Evolutionary conservation across 2,113 vertebrate genomes (phyloP).

Genomic region (Danionella cerebrum): DNA sequence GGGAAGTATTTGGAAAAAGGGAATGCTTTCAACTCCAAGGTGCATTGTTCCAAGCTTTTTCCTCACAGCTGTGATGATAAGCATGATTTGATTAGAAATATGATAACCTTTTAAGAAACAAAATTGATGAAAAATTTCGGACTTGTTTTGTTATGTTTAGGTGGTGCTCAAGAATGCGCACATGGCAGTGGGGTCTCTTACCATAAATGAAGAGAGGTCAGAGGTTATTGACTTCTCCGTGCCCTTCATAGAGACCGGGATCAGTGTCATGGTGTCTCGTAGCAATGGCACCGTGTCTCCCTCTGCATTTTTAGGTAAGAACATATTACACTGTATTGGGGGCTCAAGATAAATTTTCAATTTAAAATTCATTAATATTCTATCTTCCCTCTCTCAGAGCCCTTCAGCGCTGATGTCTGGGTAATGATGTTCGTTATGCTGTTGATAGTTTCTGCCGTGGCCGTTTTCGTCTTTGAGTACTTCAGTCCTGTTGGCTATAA

Average conservation of each 20-base stretch:
- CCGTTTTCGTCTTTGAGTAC: constrained; percentile 96
- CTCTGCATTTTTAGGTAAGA: constrained; percentile 92
- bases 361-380: constrained; percentile 6
- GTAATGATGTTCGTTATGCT: constrained; percentile 99
- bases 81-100: no score
- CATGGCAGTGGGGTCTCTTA: constrained; percentile 96
- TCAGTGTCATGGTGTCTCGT: constrained; percentile 98
- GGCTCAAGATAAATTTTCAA: constrained; percentile 27
- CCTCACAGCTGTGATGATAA: no score
- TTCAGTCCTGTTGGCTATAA: constrained; percentile 99
- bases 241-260: constrained; percentile 96
- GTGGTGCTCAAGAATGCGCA: constrained; percentile 94
- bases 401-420: constrained; percentile 98
- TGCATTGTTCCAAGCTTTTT: no score
- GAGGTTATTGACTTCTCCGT: constrained; percentile 98
- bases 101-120: no score
- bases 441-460: constrained; percentile 91
- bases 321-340: constrained; percentile 19
- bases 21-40: no score
- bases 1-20: no score
- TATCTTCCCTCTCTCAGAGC: constrained; percentile 66
- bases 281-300: constrained; percentile 98
- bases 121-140: no score
- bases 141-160: constrained; percentile 52
- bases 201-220: constrained; percentile 95